A percentile compares a stretch with the other conserved stretches of the same genome.
phyloP scores from a whole-genome alignment of 23 tunicate species.

The Trididemnum miniatum region DNA sequence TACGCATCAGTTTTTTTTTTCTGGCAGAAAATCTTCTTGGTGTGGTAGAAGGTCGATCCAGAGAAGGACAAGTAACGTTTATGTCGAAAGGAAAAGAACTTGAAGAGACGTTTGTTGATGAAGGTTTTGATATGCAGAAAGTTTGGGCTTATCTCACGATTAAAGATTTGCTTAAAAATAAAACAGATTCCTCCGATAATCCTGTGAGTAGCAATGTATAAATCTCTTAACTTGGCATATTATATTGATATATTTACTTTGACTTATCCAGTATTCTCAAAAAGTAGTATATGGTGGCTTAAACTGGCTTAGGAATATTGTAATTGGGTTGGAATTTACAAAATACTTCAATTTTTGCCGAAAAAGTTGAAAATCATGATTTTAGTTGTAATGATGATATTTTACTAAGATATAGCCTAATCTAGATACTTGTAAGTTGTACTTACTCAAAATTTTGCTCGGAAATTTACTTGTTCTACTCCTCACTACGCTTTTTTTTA shows the following conservation, averaged over 20 bases:
- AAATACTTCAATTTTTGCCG: not conserved
- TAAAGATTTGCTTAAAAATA: constrained; percentile 23
- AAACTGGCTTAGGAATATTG: no score
- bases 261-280: no score
- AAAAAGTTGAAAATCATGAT: no score
- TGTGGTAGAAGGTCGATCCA: not conserved
- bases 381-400: no score
- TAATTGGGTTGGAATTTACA: not conserved
- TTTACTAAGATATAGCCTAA: no score
- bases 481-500: no score
- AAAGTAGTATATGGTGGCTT: not conserved
- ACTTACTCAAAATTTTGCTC: no score
- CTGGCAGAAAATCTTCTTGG: not conserved
- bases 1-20: no score
- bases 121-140: constrained; percentile 23
- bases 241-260: not conserved
- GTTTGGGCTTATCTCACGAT: constrained; percentile 35
- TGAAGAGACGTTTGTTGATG: constrained; percentile 15
- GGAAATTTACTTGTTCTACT: no score
- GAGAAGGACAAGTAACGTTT: not conserved
- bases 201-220: no score
- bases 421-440: no score
- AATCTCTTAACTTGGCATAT: not conserved
- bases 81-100: not conserved
- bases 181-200: not conserved